Percentiles rank a stretch among this genome's conserved stretches.
Conservation (phyloP, 2,113 vertebrate species). For the Prietella phreatophila region DNA sequence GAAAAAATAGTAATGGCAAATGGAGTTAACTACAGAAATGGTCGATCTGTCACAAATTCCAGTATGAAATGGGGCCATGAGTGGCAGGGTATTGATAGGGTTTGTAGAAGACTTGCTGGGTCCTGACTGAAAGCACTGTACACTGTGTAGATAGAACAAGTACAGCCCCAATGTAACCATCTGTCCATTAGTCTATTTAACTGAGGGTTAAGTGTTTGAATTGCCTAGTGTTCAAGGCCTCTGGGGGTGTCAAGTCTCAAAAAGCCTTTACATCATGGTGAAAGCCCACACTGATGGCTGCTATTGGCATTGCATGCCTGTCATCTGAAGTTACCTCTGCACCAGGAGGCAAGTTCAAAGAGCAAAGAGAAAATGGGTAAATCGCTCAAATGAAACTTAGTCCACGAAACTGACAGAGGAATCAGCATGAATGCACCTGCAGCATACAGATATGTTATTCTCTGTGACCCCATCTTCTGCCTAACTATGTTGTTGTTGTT, state of each 20-base stretch:
- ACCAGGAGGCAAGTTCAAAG: neutral
- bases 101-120: neutral
- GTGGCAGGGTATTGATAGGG: neutral
- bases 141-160: neutral
- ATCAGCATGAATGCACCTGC: neutral
- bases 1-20: neutral
- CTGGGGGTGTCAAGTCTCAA: neutral
- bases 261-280: neutral
- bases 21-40: neutral
- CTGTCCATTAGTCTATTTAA: constrained; percentile 8
- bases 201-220: neutral
- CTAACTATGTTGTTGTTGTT: neutral
- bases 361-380: neutral
- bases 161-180: neutral
- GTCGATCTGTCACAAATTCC: neutral
- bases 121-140: neutral
- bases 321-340: neutral
- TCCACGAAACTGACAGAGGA: neutral
- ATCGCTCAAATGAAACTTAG: neutral
- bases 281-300: neutral
- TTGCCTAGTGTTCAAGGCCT: neutral
- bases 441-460: neutral
- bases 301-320: neutral
- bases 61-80: neutral
- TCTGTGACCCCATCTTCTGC: neutral